These are phyloP conservation scores for Sminthurides aquaticus DNA, from an alignment of 2,888 invertebrate species.

Conservation along the genomic window DNA sequence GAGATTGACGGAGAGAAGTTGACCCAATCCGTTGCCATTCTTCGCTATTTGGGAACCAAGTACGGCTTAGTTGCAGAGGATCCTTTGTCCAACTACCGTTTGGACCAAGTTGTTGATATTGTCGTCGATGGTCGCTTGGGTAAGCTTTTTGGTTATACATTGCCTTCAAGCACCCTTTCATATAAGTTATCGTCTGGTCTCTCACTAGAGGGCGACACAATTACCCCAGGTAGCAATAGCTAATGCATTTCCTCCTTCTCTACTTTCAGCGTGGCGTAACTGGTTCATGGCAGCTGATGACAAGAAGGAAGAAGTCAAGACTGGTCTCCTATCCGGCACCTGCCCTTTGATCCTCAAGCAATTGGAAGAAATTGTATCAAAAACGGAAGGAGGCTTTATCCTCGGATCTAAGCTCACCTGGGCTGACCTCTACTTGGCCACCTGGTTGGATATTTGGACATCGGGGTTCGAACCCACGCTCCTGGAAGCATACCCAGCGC, in stretches of 20 bases:
- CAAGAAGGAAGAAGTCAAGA: conserved; percentile 11
- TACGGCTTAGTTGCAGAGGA: conserved; percentile 53
- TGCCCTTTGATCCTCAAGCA: conserved; percentile 12
- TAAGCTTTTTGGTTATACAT: too few relatives aligned
- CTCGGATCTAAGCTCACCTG: conserved; percentile 57
- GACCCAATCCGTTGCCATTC: conserved; percentile 55
- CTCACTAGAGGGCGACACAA: too few relatives aligned
- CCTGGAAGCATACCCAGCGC: conserved; percentile 52
- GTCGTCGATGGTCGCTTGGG: conserved; percentile 45
- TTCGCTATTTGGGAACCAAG: conserved; percentile 53
- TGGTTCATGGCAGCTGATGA: conserved; percentile 6
- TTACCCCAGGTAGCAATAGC: too few relatives aligned
- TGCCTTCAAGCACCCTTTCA: too few relatives aligned
- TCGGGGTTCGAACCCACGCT: conserved; percentile 52
- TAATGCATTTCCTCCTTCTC: too few relatives aligned
- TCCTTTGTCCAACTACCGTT: conserved; percentile 54
- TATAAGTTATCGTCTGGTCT: too few relatives aligned
- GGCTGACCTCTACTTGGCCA: conserved; percentile 56
- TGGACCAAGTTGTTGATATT: conserved; percentile 53
- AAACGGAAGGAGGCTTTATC: conserved; percentile 45
- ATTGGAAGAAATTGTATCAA: conserved; percentile 5
- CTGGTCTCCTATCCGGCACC: not conserved
- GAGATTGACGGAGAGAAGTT: conserved; percentile 54
- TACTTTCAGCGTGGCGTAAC: too few relatives aligned
- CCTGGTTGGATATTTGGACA: conserved; percentile 53